These are phyloP conservation scores for Darevskia nairensis DNA, from an alignment of 2,797 vertebrate species.

Conservation along the genomic window DNA sequence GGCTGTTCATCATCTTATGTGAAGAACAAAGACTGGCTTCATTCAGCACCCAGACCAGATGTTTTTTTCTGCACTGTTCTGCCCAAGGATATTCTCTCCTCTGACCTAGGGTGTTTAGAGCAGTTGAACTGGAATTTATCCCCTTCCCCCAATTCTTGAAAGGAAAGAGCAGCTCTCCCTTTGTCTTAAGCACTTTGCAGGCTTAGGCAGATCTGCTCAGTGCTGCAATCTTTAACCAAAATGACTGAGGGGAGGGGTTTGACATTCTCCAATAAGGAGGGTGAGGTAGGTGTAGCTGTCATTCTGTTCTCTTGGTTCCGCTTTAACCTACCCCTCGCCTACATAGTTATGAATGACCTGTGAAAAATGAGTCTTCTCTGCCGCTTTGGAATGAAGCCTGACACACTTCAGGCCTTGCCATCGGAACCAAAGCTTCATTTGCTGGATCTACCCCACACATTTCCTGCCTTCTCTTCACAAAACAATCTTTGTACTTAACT, in stretches of 20 bases:
- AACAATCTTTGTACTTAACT: not conserved
- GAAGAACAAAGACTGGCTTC: not conserved
- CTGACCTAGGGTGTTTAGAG: not conserved
- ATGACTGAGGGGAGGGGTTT: not conserved
- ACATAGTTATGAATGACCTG: not conserved
- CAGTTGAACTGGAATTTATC: not conserved
- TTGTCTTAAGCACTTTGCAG: not conserved
- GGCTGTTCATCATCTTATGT: not conserved
- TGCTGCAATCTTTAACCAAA: not conserved
- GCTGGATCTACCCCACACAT: not conserved
- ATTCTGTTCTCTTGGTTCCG: not conserved
- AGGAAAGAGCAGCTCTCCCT: not conserved
- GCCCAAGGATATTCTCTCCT: not conserved
- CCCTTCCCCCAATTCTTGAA: not conserved
- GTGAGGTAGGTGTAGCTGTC: not conserved
- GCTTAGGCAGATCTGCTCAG: not conserved
- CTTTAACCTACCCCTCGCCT: not conserved
- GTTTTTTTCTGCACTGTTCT: not conserved
- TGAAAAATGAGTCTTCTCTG: not conserved
- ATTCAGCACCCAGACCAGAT: not conserved
- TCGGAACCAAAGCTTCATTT: not conserved
- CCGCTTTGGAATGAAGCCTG: slow-evolving; percentile 5
- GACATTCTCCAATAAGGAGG: not conserved
- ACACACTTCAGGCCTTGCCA: not conserved
- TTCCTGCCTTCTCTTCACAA: not conserved